These are phyloP conservation scores for Pteronura brasiliensis DNA, from an alignment of 2,113 vertebrate species.

Conservation along the genomic window DNA sequence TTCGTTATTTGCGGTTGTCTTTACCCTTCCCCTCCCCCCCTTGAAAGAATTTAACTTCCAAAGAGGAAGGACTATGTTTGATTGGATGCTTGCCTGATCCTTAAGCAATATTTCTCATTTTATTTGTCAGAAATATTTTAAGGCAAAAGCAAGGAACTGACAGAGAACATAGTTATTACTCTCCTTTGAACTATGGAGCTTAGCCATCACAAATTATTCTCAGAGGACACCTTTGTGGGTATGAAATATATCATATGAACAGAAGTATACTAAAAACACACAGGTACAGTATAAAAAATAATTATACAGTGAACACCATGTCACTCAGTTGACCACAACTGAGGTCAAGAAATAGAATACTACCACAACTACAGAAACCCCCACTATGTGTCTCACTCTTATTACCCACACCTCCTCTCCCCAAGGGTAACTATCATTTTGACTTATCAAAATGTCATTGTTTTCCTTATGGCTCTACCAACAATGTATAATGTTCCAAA, in stretches of 20 bases:
- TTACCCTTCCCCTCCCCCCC: background rate
- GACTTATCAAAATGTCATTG: background rate
- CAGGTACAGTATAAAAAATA: background rate
- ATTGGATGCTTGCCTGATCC: background rate
- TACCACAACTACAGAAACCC: background rate
- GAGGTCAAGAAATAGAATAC: background rate
- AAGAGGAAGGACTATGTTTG: background rate
- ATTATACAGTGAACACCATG: background rate
- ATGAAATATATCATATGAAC: background rate
- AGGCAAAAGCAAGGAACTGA: background rate
- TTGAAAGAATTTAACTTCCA: background rate
- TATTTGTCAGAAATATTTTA: background rate
- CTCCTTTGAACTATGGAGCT: background rate
- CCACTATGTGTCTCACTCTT: background rate
- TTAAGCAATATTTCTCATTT: background rate
- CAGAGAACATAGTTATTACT: background rate
- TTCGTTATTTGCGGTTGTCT: background rate
- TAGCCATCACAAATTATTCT: background rate
- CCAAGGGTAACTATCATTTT: background rate
- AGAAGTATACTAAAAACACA: background rate
- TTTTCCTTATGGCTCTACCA: background rate
- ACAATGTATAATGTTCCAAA: background rate
- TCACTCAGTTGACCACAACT: background rate
- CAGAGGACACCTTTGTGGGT: background rate
- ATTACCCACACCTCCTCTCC: background rate